Evolutionary conservation across 2,888 invertebrate genomes (phyloP), one percentile per base, ranked within the genome.

Genomic region (Andrena chrysosceles): DNA sequence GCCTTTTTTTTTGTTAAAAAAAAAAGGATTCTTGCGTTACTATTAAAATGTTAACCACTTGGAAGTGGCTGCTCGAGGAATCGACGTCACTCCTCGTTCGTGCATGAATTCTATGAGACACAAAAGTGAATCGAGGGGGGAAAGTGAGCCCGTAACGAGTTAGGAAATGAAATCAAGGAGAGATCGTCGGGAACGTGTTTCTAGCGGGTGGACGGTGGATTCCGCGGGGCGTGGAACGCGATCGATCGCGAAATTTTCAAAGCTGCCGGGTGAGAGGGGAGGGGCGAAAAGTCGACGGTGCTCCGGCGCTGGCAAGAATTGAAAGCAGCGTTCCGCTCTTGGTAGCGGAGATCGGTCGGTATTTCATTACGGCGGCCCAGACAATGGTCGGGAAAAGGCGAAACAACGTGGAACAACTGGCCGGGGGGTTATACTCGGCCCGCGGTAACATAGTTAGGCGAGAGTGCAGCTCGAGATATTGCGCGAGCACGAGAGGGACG

Each of bases 401-500:
- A 79, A 89, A 87, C 83, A 84, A 84, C 77, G 83, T 56, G 85
- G 64, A 86, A 85, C 80, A 88, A 85, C 81, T 75, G 84, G 66
- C 84, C 73, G 79, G 76, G 42, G 66, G 85, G 85, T 84, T 87
- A 76, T 74, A 81, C 67, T 76, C 77, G 76, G 77, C 73, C 62
- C 72, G 70, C 83, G 87, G 85, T 89, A 89, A 90, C 86, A 83
- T 86, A 87, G 89, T 90, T 90, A 89, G 87, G 74, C 63, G 80
- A 83, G 83, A 84, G 85, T 74, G 83, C 64, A 60, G 81, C 74
- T 62, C 23, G 77, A 73, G 77, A 70, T 81, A 77, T 75, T 77
- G 83, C 77, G 48, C 49, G 54, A 67, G 69, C 54, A 70, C 56
- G 72, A 78, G 81, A 73, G 35, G 68, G 33, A n/a, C 52, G 29